phyloP scores from a whole-genome alignment of 1,140 invertebrate species.

The Aradophagus sp. region DNA sequence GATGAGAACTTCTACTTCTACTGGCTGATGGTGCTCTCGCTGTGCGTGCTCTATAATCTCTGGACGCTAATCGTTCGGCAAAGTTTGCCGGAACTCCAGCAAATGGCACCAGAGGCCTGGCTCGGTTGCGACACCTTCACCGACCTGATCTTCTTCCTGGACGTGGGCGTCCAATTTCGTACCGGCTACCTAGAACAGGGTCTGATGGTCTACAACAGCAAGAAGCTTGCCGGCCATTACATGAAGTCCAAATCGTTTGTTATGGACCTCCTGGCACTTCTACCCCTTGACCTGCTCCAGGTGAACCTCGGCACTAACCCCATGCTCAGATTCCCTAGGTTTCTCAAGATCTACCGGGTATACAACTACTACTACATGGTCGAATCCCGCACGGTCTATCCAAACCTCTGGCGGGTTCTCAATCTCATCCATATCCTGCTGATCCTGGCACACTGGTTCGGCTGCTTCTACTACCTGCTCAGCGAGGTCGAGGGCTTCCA shows the following conservation, averaged over 20 bases:
- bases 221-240: constrained; percentile 92
- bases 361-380: constrained; percentile 97
- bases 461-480: constrained; percentile 96
- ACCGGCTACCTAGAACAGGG: constrained; percentile 98
- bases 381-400: constrained; percentile 94
- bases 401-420: constrained; percentile 96
- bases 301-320: constrained; percentile 85
- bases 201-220: constrained; percentile 92
- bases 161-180: constrained; percentile 92
- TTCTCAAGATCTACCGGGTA: constrained; percentile 91
- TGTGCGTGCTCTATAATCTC: constrained; percentile 94
- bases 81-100: constrained; percentile 91
- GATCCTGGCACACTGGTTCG: constrained; percentile 97
- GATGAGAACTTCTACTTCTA: constrained; percentile 97
- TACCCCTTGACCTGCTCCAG: constrained; percentile 91
- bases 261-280: constrained; percentile 88
- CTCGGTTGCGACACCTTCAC: constrained; percentile 86
- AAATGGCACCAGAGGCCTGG: constrained; percentile 83
- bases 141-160: constrained; percentile 90
- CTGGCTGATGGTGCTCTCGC: constrained; percentile 92
- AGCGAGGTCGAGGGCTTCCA: constrained; percentile 93
- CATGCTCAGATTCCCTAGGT: constrained; percentile 87
- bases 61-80: constrained; percentile 97
- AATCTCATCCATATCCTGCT: constrained; percentile 96
- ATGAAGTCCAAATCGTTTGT: constrained; percentile 88